Conservation (phyloP, 2,113 vertebrate genomes). For the human (Homo sapiens) region DNA sequence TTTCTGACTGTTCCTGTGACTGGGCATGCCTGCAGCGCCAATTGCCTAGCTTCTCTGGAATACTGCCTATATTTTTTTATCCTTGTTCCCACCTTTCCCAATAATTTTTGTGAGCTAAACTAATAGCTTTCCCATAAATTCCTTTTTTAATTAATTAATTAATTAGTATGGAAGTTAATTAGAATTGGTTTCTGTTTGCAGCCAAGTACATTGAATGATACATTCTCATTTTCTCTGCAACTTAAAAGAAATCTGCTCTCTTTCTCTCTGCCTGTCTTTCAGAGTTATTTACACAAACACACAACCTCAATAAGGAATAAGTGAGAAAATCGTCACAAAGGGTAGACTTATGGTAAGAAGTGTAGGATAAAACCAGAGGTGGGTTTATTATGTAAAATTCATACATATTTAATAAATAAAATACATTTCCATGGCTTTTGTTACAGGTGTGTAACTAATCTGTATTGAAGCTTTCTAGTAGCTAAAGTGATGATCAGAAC, state of each 20-base stretch:
- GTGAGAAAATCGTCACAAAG: slow-evolving; percentile 8
- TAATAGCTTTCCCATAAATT: background rate
- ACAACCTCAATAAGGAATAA: background rate
- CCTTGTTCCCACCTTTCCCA: background rate
- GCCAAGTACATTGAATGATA: background rate
- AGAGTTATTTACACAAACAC: background rate
- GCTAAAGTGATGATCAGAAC: background rate
- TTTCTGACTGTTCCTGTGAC: background rate
- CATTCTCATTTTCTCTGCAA: background rate
- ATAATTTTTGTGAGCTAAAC: background rate
- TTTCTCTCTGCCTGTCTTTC: background rate
- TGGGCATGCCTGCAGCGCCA: background rate
- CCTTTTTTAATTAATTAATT: slow-evolving; percentile 37
- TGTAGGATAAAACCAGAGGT: background rate
- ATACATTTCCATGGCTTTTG: background rate
- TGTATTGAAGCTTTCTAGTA: background rate
- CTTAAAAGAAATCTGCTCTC: background rate
- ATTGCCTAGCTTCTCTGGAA: background rate
- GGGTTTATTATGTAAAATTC: background rate
- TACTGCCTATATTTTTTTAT: background rate
- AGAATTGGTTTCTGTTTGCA: slow-evolving; percentile 37
- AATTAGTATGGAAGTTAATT: slow-evolving; percentile 15
- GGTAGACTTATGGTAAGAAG: background rate
- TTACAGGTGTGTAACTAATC: background rate
- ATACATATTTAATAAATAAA: background rate